Conservation (phyloP, 2,888 invertebrate genomes). For the Himalopsyche anomala region DNA sequence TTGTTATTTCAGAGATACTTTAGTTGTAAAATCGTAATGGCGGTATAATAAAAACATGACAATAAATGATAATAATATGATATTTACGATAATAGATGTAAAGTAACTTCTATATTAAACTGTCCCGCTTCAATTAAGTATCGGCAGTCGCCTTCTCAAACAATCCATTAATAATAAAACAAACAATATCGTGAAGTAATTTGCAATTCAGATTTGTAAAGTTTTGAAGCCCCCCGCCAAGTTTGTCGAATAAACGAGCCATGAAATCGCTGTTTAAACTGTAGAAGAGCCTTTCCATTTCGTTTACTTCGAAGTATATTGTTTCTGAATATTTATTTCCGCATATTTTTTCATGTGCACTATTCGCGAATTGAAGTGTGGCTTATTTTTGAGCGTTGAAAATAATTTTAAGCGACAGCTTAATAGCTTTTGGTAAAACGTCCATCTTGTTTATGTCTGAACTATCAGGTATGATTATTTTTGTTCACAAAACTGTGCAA, state of each 20-base stretch:
- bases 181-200: slow-evolving; percentile 21
- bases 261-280: slow-evolving; percentile 1
- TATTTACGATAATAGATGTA: too few relatives aligned
- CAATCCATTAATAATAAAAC: slow-evolving; percentile 14
- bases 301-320: neutral
- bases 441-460: too few relatives aligned
- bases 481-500: too few relatives aligned
- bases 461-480: too few relatives aligned
- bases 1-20: too few relatives aligned
- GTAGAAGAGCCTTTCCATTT: slow-evolving; percentile 2
- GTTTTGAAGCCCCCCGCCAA: neutral
- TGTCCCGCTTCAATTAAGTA: neutral
- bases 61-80: too few relatives aligned
- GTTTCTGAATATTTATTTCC: neutral
- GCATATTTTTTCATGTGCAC: slow-evolving; percentile 4
- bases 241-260: slow-evolving; percentile 17
- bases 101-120: neutral
- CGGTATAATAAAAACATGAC: too few relatives aligned
- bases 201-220: slow-evolving; percentile 9
- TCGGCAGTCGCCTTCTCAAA: neutral
- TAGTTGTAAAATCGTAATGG: too few relatives aligned
- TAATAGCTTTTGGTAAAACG: too few relatives aligned
- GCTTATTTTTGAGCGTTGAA: neutral
- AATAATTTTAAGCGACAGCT: too few relatives aligned
- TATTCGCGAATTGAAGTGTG: neutral